A percentile compares a stretch with the other conserved stretches of the same genome.
phyloP scores from a whole-genome alignment of 2,888 invertebrate species.

The Cordilura impudica region DNA sequence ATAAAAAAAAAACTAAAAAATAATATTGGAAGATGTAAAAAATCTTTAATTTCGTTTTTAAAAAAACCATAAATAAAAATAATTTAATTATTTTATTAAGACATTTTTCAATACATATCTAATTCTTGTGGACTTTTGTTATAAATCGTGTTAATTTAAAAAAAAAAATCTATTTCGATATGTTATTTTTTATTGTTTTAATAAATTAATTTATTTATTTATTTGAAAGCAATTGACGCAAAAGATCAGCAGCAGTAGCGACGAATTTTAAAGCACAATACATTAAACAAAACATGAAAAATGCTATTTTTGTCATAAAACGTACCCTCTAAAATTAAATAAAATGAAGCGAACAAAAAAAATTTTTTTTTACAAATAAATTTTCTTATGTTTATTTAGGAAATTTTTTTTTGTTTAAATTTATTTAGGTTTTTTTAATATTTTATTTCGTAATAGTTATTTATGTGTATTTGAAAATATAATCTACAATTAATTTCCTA shows the following conservation, averaged over 20 bases:
- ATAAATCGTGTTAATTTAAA: background rate
- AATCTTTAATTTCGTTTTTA: background rate
- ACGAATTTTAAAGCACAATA: background rate
- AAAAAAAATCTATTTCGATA: constrained; percentile 11
- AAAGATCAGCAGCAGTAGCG: constrained; percentile 25
- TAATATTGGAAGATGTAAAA: background rate
- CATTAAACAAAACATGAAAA: constrained; percentile 42
- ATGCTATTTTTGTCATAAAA: constrained; percentile 53
- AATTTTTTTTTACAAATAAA: background rate
- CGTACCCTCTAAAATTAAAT: constrained; percentile 43
- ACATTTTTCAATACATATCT: background rate
- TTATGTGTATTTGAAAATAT: constrained; percentile 38
- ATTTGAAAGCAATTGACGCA: constrained; percentile 51
- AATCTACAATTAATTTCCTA: background rate
- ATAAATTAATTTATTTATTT: constrained; percentile 5
- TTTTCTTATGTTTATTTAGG: background rate
- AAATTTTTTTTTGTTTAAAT: constrained; percentile 36
- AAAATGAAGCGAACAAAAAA: background rate
- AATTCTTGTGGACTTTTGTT: background rate
- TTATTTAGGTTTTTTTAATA: constrained; percentile 16
- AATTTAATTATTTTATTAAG: background rate
- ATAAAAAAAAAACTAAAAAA: background rate
- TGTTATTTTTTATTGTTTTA: background rate
- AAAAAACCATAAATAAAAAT: background rate
- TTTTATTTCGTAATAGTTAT: constrained; percentile 57